Evolutionary conservation across 2,797 vertebrate species (phyloP), one percentile per base, ranked within the genome.

Genomic region (Myoxocephalus aenaeus): DNA sequence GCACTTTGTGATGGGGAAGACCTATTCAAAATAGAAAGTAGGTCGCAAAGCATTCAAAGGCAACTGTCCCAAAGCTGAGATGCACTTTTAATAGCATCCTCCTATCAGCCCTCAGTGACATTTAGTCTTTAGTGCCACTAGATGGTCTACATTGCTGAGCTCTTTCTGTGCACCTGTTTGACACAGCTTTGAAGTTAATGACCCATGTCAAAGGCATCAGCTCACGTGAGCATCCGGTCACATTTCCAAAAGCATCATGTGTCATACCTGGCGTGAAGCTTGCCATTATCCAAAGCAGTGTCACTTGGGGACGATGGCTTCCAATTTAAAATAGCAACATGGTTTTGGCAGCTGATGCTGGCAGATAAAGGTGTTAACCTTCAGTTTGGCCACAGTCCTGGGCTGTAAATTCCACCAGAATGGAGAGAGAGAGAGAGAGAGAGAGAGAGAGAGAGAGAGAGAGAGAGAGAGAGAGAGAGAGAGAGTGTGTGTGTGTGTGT

Each of bases 311-410:
- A 58, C 71, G 14, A 65, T 63, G 40, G 75, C 54, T 84, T 77
- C 77, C 66, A 69, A 82, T 86, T 87, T 79, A 81, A 90, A 90
- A 90, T 88, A 90, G 91, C 76, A 80, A 69, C 89, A 70, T 67
- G 82, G 66, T 71, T 90, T 86, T 90, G 89, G 84, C 87, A 90
- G 84, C 83, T 59, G 68, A 79, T 44, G 40, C 61, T 93, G 89
- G 83, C 90, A 83, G 79, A 79, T 53, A 62, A 53, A 72, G 70
- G 85, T 85, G 82, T 82, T 84, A 81, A 80, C 89, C 90, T 93
- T 88, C 70, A 71, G 63, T 82, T 75, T 89, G 88, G 89, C 85
- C 44, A 34, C 78, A 57, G 77, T 83, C 87, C 88, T 82, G 73
- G 75, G 71, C 40, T 12, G 56, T 74, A 83, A 88, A 92, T 91